These are phyloP conservation scores for Holcopasites calliopsidis DNA, from an alignment of 1,140 invertebrate genomes.

Conservation along the genomic window DNA sequence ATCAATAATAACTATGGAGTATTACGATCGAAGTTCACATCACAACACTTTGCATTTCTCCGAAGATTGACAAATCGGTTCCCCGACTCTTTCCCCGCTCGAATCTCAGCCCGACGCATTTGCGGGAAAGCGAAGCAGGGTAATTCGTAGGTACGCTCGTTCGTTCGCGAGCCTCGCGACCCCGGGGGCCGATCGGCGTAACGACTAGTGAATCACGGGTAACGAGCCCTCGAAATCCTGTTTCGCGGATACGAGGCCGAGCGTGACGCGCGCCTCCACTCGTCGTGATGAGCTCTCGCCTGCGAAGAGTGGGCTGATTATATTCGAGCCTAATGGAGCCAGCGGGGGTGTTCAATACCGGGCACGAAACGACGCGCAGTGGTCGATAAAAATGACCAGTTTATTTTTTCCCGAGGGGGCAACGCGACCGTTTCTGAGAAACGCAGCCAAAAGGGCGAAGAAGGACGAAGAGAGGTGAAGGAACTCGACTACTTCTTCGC, in stretches of 20 bases:
- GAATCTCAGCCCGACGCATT: too few species aligned
- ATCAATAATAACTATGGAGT: too few species aligned
- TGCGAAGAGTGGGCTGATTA: constrained; percentile 57
- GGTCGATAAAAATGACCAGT: constrained; percentile 64
- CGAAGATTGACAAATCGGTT: too few species aligned
- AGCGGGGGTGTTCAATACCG: constrained; percentile 57
- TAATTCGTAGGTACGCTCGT: too few species aligned
- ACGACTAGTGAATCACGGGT: constrained; percentile 40
- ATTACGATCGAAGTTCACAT: too few species aligned
- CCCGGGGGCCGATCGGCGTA: not conserved
- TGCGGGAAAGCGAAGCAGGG: too few species aligned
- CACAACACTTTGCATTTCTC: too few species aligned
- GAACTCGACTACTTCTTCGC: constrained; percentile 27
- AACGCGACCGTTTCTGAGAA: constrained; percentile 1
- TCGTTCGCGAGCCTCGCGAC: too few species aligned
- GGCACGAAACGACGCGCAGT: constrained; percentile 49
- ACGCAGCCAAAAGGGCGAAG: not conserved
- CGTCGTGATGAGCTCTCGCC: constrained; percentile 53
- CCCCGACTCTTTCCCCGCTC: too few species aligned
- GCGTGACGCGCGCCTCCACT: constrained; percentile 50
- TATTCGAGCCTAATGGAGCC: constrained; percentile 59
- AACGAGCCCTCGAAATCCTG: constrained; percentile 59
- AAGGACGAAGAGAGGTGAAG: not conserved
- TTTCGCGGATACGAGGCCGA: constrained; percentile 54
- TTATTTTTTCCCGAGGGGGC: constrained; percentile 59